A percentile compares a stretch with the other conserved stretches of the same genome.
These are phyloP conservation scores for Dromiciops gliroides DNA, from an alignment of 2,113 vertebrate species.

Conservation along the genomic window DNA sequence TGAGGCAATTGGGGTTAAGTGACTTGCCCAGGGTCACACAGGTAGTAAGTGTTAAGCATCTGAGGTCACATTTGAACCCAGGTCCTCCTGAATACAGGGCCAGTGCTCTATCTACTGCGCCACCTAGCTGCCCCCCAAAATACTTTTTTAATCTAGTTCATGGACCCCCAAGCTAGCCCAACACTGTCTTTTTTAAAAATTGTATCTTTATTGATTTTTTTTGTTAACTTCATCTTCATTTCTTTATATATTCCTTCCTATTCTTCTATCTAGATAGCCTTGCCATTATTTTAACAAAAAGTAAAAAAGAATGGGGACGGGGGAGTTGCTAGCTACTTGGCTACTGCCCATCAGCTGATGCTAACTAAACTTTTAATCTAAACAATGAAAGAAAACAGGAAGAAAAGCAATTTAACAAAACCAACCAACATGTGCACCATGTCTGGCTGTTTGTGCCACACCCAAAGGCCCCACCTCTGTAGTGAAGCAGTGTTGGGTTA, in stretches of 20 bases:
- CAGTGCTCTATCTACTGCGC: too few relatives aligned
- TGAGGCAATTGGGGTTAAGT: too few relatives aligned
- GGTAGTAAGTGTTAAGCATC: too few relatives aligned
- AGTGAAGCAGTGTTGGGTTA: neutral
- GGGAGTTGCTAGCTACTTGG: neutral
- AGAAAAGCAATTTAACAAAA: neutral
- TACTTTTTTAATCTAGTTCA: neutral
- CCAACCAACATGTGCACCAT: neutral
- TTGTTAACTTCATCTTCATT: neutral
- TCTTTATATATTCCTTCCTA: neutral
- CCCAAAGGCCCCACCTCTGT: neutral
- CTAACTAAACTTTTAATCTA: neutral
- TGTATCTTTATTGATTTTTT: neutral
- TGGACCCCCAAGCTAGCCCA: neutral
- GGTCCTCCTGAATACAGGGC: too few relatives aligned
- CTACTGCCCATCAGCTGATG: neutral
- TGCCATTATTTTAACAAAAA: neutral
- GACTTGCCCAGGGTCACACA: too few relatives aligned
- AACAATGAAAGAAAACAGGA: neutral
- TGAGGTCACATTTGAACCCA: too few relatives aligned
- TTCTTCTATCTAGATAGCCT: neutral
- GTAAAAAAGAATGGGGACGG: too few relatives aligned
- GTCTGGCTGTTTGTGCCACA: neutral
- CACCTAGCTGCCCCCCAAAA: too few relatives aligned
- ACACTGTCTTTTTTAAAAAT: neutral